These are phyloP conservation scores for Lucifuga dentata DNA, from an alignment of 2,113 vertebrate genomes.

Conservation along the genomic window DNA sequence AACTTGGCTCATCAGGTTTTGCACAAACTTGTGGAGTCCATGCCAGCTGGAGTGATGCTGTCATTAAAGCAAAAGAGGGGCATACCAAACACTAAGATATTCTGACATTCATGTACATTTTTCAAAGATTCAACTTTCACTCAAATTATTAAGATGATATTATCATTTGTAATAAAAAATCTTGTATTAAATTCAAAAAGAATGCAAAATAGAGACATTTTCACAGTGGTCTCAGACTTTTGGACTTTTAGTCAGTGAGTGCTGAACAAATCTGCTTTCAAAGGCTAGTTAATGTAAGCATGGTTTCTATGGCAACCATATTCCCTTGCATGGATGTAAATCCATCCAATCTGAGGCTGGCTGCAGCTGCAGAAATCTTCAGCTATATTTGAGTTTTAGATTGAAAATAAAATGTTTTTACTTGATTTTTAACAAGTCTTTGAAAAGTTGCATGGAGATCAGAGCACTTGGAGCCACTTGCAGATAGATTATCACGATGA, in stretches of 20 bases:
- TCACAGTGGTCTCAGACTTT: no score
- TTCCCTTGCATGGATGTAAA: conserved; percentile 30
- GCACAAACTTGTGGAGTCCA: no score
- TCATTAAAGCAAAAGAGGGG: no score
- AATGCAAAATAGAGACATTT: no score
- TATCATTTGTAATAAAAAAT: no score
- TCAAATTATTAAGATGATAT: no score
- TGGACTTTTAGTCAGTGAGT: conserved; percentile 28
- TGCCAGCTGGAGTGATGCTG: no score
- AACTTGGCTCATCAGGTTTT: no score
- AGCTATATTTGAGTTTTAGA: not conserved
- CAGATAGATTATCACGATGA: not conserved
- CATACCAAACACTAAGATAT: no score
- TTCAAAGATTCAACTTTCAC: no score
- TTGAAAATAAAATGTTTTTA: not conserved
- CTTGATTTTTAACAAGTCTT: not conserved
- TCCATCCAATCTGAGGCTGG: conserved; percentile 38
- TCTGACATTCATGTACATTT: no score
- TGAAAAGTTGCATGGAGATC: not conserved
- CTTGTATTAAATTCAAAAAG: no score
- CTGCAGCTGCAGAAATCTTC: conserved; percentile 21
- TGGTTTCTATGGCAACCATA: conserved; percentile 77
- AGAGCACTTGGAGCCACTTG: not conserved
- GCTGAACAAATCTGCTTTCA: conserved; percentile 22
- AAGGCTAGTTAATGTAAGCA: conserved; percentile 61